These are phyloP conservation scores for Trematomus bernacchii DNA, from an alignment of 2,797 vertebrate genomes.

Conservation along the genomic window DNA sequence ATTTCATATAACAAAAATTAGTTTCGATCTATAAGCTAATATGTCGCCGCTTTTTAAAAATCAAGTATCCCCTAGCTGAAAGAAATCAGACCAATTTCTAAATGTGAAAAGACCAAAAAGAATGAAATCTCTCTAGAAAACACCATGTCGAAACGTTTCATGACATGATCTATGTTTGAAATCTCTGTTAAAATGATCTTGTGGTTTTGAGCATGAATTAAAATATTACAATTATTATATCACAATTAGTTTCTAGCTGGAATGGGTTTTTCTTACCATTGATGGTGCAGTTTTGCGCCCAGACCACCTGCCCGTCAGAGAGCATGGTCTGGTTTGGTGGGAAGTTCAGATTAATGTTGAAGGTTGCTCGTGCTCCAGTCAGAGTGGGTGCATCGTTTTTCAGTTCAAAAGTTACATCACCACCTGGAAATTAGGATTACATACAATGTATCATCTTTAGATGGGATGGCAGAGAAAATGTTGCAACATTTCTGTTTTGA, in stretches of 20 bases:
- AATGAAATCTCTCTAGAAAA: not conserved
- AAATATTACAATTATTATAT: not conserved
- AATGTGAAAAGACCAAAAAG: not conserved
- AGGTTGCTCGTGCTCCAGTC: slow-evolving; percentile 89
- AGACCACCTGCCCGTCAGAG: slow-evolving; percentile 90
- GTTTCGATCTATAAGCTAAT: no score
- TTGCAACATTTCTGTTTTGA: not conserved
- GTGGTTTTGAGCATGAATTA: not conserved
- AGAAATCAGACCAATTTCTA: not conserved
- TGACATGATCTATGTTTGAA: not conserved
- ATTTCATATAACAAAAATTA: no score
- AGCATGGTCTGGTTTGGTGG: slow-evolving; percentile 88
- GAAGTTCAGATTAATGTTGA: slow-evolving; percentile 89
- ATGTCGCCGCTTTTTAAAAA: no score
- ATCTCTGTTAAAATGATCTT: not conserved
- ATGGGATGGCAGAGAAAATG: not conserved
- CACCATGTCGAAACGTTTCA: not conserved
- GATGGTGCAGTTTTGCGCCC: slow-evolving; percentile 87
- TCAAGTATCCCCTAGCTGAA: no score
- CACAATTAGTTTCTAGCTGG: not conserved
- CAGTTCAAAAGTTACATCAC: slow-evolving; percentile 89
- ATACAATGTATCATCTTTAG: not conserved
- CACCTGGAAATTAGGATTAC: slow-evolving; percentile 80
- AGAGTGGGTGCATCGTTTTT: slow-evolving; percentile 92
- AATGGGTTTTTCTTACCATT: slow-evolving; percentile 61